Base-by-base conservation (phyloP, 2,888 invertebrate genomes). In the Ophion ellenae region DNA sequence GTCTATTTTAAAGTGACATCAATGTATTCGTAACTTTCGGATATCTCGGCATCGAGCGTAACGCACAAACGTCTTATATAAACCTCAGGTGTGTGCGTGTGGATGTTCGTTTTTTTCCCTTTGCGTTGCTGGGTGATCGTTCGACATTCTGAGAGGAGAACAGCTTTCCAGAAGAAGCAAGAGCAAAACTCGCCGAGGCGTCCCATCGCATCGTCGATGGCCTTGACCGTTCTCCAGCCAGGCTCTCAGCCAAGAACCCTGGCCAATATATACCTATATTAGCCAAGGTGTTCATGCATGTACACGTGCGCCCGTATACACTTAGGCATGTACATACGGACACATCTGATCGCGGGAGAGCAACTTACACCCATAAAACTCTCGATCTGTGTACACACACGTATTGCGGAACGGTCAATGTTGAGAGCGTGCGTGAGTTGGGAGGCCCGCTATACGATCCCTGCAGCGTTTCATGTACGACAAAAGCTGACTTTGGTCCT, bases 201-300 rank as follows among this genome's bases (percentile, higher is more conserved):
- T 84, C 87, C 81, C 83, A 66, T 84, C 84, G 87, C 88, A 84
- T 85, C 84, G 83, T 67, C 88, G 75, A 70, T 90, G 90, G 90
- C 90, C 90, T 90, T 90, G 90, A 90, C 90, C 90, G 90, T 89
- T 90, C 90, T 89, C 88, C 87, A 87, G 81, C 77, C 82, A 69
- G 75, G 71, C 86, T 85, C 77, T 69, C 70, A 71, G 77, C 73
- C 78, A 69, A 87, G 81, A 79, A 75, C 79, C 66, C 78, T 70
- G 76, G 85, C 66, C 40, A 70, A 88, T 88, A 84, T 83, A 85
- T 24, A 28, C 7, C 40, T 40, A 59, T 36, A 59, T 11, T 5
- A 47, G 32, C 47, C 64, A 73, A 63, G 63, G 40, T 64, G 45
- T 53, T 17, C 47, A 20, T 71, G 63, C 61, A 45, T 70, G 73